These are phyloP conservation scores for Pseudomugil gertrudae DNA, from an alignment of 2,797 vertebrate genomes.

Conservation along the genomic window DNA sequence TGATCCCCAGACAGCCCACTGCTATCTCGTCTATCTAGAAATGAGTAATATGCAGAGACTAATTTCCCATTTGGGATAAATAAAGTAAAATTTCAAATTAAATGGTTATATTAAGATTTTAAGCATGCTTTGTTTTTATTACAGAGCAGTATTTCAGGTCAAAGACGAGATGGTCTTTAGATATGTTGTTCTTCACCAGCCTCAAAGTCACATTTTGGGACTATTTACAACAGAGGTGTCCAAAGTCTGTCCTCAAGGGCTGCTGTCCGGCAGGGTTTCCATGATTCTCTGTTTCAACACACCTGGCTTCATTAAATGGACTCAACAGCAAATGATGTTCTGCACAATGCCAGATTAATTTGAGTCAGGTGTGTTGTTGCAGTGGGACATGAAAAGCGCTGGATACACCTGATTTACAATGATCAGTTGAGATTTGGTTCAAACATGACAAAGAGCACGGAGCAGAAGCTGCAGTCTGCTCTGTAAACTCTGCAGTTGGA, in stretches of 20 bases:
- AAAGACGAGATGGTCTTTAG: background rate
- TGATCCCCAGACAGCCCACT: background rate
- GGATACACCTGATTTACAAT: no score
- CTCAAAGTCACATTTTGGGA: no score
- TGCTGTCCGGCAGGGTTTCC: no score
- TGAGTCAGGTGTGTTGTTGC: no score
- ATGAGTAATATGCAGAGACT: background rate
- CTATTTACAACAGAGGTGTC: no score
- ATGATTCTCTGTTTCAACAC: no score
- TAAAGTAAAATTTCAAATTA: background rate
- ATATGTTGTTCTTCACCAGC: no score
- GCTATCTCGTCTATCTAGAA: background rate
- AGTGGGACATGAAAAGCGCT: no score
- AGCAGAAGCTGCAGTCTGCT: background rate
- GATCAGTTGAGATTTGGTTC: background rate
- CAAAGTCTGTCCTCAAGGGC: no score
- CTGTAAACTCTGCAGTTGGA: background rate
- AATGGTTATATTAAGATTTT: background rate
- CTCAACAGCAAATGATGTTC: no score
- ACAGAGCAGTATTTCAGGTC: background rate
- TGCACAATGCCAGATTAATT: no score
- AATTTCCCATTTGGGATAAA: background rate
- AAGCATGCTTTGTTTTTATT: background rate
- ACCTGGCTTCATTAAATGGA: no score
- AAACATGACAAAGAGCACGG: background rate